Conservation (phyloP, 2,113 vertebrate species). For the Dromas ardeola region DNA sequence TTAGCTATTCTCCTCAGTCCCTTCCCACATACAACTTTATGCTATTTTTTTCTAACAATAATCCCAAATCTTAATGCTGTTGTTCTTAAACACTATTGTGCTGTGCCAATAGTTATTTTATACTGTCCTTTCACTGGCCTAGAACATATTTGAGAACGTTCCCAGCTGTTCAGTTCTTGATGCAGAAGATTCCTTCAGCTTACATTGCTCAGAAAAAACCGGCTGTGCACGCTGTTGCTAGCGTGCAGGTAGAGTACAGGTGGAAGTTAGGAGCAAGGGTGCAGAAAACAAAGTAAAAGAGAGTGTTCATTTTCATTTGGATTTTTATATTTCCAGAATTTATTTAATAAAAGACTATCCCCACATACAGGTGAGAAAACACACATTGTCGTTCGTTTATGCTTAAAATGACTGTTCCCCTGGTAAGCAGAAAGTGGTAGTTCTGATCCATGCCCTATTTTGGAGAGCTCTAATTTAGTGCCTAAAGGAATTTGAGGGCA, state of each 20-base stretch:
- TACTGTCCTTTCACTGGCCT: background rate
- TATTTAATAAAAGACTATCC: background rate
- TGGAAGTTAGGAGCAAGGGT: background rate
- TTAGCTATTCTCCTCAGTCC: background rate
- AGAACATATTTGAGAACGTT: background rate
- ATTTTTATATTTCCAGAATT: background rate
- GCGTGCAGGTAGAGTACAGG: background rate
- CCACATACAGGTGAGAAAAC: background rate
- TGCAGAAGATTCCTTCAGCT: background rate
- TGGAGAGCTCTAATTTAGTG: slow-evolving; percentile 1
- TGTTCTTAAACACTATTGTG: background rate
- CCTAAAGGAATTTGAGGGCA: slow-evolving; percentile 32
- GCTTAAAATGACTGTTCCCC: background rate
- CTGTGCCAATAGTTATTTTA: background rate
- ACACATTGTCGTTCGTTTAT: background rate
- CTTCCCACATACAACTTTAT: background rate
- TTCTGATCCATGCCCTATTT: slow-evolving; percentile 30
- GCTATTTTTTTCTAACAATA: background rate
- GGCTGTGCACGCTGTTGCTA: background rate
- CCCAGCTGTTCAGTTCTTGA: background rate
- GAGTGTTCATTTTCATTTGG: background rate
- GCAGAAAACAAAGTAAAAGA: background rate
- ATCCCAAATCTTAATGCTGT: background rate
- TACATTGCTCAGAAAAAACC: background rate
- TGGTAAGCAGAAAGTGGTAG: background rate